Evolutionary conservation across 2,113 vertebrate genomes (phyloP).

Genomic region (Seriola quinqueradiata): DNA sequence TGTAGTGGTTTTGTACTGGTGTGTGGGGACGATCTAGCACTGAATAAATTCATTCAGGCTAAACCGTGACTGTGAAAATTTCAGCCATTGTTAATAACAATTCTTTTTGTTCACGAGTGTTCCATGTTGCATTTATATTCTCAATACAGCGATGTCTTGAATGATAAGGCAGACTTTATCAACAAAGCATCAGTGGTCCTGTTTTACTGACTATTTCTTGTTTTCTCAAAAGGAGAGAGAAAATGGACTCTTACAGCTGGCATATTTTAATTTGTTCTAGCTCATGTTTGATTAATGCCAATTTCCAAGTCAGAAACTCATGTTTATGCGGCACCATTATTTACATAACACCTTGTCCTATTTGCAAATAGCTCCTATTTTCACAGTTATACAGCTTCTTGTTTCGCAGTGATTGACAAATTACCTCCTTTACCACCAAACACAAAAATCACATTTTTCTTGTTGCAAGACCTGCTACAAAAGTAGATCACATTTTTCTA

Average conservation of each 20-base stretch:
- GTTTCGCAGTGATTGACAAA: slow-evolving; percentile 67
- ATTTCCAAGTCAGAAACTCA: slow-evolving; percentile 68
- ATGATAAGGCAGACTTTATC: slow-evolving; percentile 66
- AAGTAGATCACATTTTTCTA: slow-evolving; percentile 20
- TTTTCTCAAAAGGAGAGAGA: slow-evolving; percentile 56
- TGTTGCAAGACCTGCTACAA: slow-evolving; percentile 24
- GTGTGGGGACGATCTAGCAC: slow-evolving; percentile 46
- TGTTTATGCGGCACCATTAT: slow-evolving; percentile 74
- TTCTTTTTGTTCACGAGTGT: slow-evolving; percentile 65
- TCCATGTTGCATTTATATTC: slow-evolving; percentile 64
- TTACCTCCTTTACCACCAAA: slow-evolving; percentile 55
- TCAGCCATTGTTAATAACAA: slow-evolving; percentile 63
- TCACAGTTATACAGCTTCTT: slow-evolving; percentile 58
- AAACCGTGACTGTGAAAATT: slow-evolving; percentile 60
- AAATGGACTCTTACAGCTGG: slow-evolving; percentile 72
- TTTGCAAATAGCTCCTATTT: slow-evolving; percentile 72
- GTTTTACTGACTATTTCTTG: slow-evolving; percentile 62
- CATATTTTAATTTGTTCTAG: slow-evolving; percentile 78
- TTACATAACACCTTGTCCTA: slow-evolving; percentile 72
- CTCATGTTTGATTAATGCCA: slow-evolving; percentile 80
- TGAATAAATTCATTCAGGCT: slow-evolving; percentile 66
- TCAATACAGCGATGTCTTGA: slow-evolving; percentile 55
- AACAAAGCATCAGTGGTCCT: slow-evolving; percentile 61
- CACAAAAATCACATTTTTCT: slow-evolving; percentile 34
- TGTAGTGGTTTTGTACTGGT: slow-evolving; percentile 52